These are phyloP conservation scores for Phasianus colchicus DNA, from an alignment of 2,113 vertebrate genomes.

Conservation along the genomic window DNA sequence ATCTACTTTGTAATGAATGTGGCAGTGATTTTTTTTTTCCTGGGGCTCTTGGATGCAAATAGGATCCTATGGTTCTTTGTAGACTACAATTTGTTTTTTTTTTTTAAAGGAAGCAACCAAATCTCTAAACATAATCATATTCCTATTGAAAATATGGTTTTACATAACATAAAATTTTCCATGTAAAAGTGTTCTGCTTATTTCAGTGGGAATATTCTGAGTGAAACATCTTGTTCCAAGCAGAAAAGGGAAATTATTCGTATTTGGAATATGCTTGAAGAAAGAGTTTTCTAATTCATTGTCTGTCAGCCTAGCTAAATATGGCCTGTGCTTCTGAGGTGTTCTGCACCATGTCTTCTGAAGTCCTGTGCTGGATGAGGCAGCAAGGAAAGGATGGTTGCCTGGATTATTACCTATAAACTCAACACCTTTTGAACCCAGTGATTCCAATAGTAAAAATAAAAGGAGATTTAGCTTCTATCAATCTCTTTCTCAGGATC, in stretches of 20 bases:
- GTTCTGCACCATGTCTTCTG: neutral
- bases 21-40: neutral
- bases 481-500: neutral
- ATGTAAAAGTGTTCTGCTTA: neutral
- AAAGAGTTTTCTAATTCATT: neutral
- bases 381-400: neutral
- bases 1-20: neutral
- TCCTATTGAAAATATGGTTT: conserved; percentile 57
- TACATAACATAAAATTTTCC: conserved; percentile 39
- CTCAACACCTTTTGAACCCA: neutral
- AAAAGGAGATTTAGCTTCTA: neutral
- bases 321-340: neutral
- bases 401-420: neutral
- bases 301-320: neutral
- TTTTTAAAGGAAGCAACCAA: too few species aligned
- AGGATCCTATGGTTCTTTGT: neutral
- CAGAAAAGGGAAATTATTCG: conserved; percentile 30
- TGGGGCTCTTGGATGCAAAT: neutral
- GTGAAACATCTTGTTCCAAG: conserved; percentile 42
- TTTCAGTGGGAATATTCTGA: conserved; percentile 1
- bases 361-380: neutral
- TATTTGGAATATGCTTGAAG: conserved; percentile 7
- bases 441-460: neutral
- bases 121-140: neutral
- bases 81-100: neutral